Conservation (phyloP, 2,797 vertebrate genomes). For the Petrocephalus schoutedeni region DNA sequence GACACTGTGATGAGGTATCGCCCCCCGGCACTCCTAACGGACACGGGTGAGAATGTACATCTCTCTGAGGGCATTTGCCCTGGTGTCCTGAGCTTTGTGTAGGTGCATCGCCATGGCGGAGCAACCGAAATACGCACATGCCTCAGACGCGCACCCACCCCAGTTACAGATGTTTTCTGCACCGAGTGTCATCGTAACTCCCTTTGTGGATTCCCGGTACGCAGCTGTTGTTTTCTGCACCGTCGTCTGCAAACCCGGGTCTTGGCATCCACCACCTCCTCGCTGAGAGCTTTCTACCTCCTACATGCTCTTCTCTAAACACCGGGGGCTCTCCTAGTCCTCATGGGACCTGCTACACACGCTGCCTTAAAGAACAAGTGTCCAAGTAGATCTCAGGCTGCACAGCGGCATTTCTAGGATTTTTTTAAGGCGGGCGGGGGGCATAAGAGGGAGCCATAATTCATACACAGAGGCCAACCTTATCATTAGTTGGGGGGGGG, state of each 20-base stretch:
- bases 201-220: background rate
- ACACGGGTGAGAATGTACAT: background rate
- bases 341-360: background rate
- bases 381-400: background rate
- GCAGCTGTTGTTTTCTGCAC: background rate
- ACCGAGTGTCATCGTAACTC: background rate
- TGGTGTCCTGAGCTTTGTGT: background rate
- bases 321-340: background rate
- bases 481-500: background rate
- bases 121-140: background rate
- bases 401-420: background rate
- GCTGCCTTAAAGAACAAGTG: background rate
- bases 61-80: background rate
- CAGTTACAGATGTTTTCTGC: background rate
- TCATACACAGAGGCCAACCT: background rate
- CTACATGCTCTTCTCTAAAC: background rate
- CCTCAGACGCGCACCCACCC: background rate
- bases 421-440: background rate
- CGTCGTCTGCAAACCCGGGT: background rate
- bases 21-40: background rate
- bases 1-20: background rate
- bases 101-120: background rate
- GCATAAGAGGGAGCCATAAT: background rate
- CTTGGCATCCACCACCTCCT: background rate
- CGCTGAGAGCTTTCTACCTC: background rate